Evolutionary conservation across 1,140 invertebrate genomes (phyloP), one percentile per base, ranked within the genome.

Genomic region (Macrocentrus cingulum): DNA sequence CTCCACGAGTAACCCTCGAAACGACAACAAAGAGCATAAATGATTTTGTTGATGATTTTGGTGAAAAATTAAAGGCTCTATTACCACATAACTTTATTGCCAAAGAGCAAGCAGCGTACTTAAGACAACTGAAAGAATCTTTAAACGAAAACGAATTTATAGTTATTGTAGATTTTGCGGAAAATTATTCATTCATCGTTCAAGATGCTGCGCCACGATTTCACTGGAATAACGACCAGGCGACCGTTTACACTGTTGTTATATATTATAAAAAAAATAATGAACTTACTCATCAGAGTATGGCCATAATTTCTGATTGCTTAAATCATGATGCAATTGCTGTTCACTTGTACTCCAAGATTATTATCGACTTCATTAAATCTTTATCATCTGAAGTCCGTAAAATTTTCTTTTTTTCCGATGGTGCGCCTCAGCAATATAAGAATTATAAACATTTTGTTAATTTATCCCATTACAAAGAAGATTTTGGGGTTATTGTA

Each of bases 171-270:
- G 68, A 75, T 58, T 74, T 72, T 60, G 64, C 66, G 16, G 61
- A 75, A 61, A 72, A 75, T 45, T 76, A 65, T 57, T 49, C 64
- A 16, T 71, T 71, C 41, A 32, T 68, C 4, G 50, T 70, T 39
- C 66, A 72, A 59, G 62, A 74, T 63, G 67, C 61, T 44, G 64
- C 63, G 19, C 68, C 70, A 51, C 50, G 62, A 6, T 65, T 42
- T 29, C 66, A 73, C 56, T 74, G 68, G 64, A 55, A 44, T 16
- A 72, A 65, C 49, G 23, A 37, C 16, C 69, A 71, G 41, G 51
- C 54, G 5, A 71, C 70, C 7, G 16, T 52, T 2, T 34, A 52
- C 23, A 4, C 19, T 1, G 32, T 19, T 2, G 49, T 52, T 16
- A 36, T 34, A 20, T 52, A 52, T 16, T 37, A 37, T 22, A 22